Conservation (phyloP, 2,113 vertebrate genomes). For the Ascaphus truei region DNA sequence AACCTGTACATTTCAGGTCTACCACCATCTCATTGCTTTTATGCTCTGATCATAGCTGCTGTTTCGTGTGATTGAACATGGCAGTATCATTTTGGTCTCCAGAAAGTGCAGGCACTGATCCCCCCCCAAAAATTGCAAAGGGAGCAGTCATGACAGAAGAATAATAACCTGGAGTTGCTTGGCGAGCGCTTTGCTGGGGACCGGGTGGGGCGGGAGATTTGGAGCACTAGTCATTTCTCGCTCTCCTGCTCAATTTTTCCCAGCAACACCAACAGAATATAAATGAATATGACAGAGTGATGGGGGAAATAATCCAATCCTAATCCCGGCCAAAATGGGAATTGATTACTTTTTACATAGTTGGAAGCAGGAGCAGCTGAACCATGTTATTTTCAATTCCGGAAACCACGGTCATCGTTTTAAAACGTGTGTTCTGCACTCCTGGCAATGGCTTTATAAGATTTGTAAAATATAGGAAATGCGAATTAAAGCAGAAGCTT, state of each 20-base stretch:
- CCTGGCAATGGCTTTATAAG: too few relatives aligned
- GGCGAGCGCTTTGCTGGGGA: background rate
- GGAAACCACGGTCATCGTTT: too few relatives aligned
- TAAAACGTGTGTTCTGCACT: too few relatives aligned
- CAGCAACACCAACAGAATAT: background rate
- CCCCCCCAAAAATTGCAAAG: slow-evolving; percentile 34
- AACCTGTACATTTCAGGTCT: slow-evolving; percentile 18
- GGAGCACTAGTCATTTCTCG: slow-evolving; percentile 12
- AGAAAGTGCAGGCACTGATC: slow-evolving; percentile 34
- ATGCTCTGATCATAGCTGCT: slow-evolving; percentile 20
- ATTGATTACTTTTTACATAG: too few relatives aligned
- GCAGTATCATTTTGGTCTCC: slow-evolving; percentile 34
- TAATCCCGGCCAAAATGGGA: too few relatives aligned
- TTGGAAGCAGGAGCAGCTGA: too few relatives aligned
- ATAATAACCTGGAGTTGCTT: slow-evolving; percentile 25
- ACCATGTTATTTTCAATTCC: too few relatives aligned
- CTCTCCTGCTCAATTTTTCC: slow-evolving; percentile 7
- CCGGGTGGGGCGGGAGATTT: background rate
- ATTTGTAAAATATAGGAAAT: too few relatives aligned
- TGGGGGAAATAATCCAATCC: too few relatives aligned
- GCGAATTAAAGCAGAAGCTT: too few relatives aligned
- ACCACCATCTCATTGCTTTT: slow-evolving; percentile 10
- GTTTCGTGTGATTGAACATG: slow-evolving; percentile 32
- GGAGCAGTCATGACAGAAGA: slow-evolving; percentile 33
- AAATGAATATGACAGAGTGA: too few relatives aligned